These are phyloP conservation scores for Lasioglossum villosulum DNA, from an alignment of 2,888 invertebrate genomes.

Conservation along the genomic window DNA sequence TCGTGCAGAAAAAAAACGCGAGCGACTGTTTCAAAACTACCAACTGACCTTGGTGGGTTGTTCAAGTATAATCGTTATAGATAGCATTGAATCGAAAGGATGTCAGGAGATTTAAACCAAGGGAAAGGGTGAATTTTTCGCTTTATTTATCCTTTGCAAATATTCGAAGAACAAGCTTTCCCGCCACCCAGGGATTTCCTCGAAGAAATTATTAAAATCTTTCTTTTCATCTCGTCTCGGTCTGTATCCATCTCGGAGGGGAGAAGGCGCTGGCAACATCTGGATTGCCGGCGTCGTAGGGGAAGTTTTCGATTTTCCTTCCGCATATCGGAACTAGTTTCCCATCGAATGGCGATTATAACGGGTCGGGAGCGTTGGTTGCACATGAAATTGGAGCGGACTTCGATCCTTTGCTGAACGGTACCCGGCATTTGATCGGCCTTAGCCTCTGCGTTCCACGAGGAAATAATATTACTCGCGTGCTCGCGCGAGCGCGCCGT, in stretches of 20 bases:
- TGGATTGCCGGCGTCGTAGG: conserved; percentile 48
- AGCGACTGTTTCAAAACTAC: not conserved
- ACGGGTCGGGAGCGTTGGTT: conserved; percentile 60
- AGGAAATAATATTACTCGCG: conserved; percentile 61
- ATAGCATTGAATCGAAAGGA: not conserved
- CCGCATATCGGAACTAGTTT: conserved; percentile 53
- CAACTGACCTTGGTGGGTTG: not conserved
- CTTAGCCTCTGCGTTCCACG: conserved; percentile 59
- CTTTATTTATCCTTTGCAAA: not conserved
- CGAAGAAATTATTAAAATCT: not conserved
- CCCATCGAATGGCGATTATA: conserved; percentile 54
- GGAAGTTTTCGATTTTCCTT: conserved; percentile 56
- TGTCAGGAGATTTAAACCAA: not conserved
- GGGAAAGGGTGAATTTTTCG: not conserved
- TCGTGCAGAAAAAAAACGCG: not conserved
- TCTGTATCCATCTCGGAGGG: conserved; percentile 25
- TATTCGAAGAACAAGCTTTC: not conserved
- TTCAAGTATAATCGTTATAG: not conserved
- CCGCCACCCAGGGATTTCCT: not conserved
- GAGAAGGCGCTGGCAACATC: conserved; percentile 49
- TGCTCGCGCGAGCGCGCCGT: conserved; percentile 35
- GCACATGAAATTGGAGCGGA: conserved; percentile 71
- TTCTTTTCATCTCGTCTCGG: too few species aligned
- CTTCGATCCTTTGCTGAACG: conserved; percentile 70
- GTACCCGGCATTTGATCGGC: conserved; percentile 66